Evolutionary conservation across 2,888 invertebrate genomes (phyloP).

Genomic region (Lumbricus terrestris): DNA sequence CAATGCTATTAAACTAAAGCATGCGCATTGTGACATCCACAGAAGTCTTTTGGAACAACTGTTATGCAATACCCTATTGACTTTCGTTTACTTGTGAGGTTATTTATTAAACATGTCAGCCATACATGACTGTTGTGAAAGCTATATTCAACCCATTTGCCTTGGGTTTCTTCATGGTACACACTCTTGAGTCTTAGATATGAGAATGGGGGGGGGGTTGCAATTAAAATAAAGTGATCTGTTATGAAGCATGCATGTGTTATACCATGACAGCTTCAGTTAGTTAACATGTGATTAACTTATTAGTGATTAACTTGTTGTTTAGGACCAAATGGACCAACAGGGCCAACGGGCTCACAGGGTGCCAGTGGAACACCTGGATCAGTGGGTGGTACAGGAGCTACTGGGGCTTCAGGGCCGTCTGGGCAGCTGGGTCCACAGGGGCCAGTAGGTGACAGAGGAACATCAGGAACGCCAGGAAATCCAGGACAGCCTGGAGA

Average conservation of each 20-base stretch:
- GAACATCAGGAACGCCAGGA: conserved; percentile 32
- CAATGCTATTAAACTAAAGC: not conserved
- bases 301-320: not conserved
- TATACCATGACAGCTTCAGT: not conserved
- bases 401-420: conserved; percentile 28
- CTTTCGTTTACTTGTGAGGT: not conserved
- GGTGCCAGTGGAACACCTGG: conserved; percentile 16
- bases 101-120: not conserved
- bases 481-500: conserved; percentile 25
- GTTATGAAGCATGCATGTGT: not conserved
- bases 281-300: not conserved
- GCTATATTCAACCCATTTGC: too few relatives aligned
- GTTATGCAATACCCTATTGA: not conserved
- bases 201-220: not conserved
- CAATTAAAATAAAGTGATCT: not conserved
- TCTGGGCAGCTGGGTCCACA: conserved; percentile 29
- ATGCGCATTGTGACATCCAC: not conserved
- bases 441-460: conserved; percentile 31
- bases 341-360: conserved; percentile 18
- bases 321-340: conserved; percentile 23
- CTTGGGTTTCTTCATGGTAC: too few relatives aligned
- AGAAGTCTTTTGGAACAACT: not conserved
- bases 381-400: conserved; percentile 7
- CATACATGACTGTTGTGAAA: too few relatives aligned
- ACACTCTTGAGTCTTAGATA: not conserved